Percentiles rank a stretch among this genome's conserved stretches.
Evolutionary conservation across 2,113 vertebrate genomes (phyloP).

Genomic region (Lutjanus erythropterus): DNA sequence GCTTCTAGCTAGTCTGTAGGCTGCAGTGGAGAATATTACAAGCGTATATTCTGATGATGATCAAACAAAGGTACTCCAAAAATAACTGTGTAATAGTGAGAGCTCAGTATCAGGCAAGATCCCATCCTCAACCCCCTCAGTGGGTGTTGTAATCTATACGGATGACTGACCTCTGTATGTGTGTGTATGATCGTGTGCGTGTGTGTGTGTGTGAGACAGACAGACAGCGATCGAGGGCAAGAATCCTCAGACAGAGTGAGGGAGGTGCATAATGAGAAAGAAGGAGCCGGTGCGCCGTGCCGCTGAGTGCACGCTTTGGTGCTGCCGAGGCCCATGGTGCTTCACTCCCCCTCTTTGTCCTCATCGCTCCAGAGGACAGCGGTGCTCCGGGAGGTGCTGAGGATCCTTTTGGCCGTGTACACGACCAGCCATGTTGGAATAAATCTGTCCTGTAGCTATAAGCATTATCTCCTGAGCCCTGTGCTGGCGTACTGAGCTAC

Average conservation of each 20-base stretch:
- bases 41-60: constrained; percentile 8
- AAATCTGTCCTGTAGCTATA: constrained; percentile 45
- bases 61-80: constrained; percentile 22
- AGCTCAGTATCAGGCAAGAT: constrained; percentile 32
- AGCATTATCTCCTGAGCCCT: constrained; percentile 34
- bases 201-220: neutral
- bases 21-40: neutral
- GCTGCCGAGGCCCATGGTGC: constrained; percentile 13
- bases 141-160: constrained; percentile 51
- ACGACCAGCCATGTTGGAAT: constrained; percentile 41
- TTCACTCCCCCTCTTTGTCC: constrained; percentile 51
- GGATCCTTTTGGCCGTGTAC: constrained; percentile 34
- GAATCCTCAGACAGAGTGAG: constrained; percentile 38
- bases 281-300: constrained; percentile 14
- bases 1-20: neutral
- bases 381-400: constrained; percentile 25
- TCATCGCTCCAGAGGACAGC: constrained; percentile 39
- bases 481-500: constrained; percentile 11
- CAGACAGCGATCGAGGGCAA: constrained; percentile 1
- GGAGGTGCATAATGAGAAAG: constrained; percentile 54
- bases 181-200: neutral
- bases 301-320: constrained; percentile 20
- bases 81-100: constrained; percentile 27
- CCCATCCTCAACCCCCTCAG: constrained; percentile 21
- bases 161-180: constrained; percentile 52